Conservation (phyloP, 1,140 invertebrate genomes). For the Dendroctonus valens region DNA sequence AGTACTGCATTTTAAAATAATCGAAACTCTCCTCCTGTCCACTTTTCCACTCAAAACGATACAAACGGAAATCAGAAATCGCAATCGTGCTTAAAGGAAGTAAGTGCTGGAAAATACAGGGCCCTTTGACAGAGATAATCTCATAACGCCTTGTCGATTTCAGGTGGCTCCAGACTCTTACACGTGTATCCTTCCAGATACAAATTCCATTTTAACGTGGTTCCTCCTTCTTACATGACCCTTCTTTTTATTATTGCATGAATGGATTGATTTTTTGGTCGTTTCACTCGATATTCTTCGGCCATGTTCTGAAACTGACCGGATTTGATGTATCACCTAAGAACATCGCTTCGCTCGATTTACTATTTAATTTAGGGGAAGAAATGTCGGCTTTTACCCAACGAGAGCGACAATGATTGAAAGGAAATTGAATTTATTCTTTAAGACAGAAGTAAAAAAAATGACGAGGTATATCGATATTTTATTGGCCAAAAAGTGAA, state of each 20-base stretch:
- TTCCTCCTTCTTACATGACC: conserved; percentile 16
- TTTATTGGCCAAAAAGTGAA: too few relatives aligned
- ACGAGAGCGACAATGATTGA: too few relatives aligned
- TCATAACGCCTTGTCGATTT: conserved; percentile 33
- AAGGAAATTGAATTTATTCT: too few relatives aligned
- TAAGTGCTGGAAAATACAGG: conserved; percentile 31
- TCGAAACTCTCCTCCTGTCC: conserved; percentile 1
- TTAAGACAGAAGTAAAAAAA: too few relatives aligned
- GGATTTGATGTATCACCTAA: too few relatives aligned
- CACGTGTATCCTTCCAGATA: conserved; percentile 20
- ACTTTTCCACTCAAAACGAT: conserved; percentile 10
- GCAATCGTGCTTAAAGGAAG: conserved; percentile 11
- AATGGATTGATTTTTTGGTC: conserved; percentile 8
- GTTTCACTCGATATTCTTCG: too few relatives aligned
- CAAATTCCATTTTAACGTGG: conserved; percentile 26
- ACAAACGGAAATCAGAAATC: conserved; percentile 21
- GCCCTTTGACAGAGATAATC: conserved; percentile 31
- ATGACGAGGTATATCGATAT: too few relatives aligned
- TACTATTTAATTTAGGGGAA: too few relatives aligned
- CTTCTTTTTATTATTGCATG: conserved; percentile 7
- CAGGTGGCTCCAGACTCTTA: conserved; percentile 21
- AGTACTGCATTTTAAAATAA: neutral
- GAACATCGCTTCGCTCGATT: too few relatives aligned
- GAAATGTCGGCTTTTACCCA: too few relatives aligned
- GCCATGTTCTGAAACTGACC: too few relatives aligned